These are phyloP conservation scores for Tenthredo distinguenda DNA, from an alignment of 2,888 invertebrate species.

Conservation along the genomic window DNA sequence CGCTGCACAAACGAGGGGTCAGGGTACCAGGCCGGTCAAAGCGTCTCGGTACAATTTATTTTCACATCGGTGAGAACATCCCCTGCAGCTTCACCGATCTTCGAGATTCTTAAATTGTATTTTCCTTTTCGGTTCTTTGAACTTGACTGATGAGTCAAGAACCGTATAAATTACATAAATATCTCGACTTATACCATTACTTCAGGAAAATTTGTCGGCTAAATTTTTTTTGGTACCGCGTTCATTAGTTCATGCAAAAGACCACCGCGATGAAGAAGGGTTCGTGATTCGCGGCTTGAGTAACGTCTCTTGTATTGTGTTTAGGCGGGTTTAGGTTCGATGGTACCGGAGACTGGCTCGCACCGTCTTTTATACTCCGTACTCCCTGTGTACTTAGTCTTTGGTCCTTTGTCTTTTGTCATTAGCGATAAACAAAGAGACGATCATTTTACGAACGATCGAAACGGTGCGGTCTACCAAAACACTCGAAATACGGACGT, in stretches of 20 bases:
- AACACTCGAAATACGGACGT: constrained; percentile 23
- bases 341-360: constrained; percentile 9
- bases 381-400: constrained; percentile 7
- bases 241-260: neutral
- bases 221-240: neutral
- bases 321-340: neutral
- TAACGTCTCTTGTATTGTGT: neutral
- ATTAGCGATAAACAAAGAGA: constrained; percentile 45
- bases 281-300: neutral
- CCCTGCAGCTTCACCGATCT: neutral
- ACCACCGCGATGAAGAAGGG: neutral
- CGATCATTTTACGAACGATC: constrained; percentile 51
- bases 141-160: neutral
- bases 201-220: neutral
- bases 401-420: constrained; percentile 47
- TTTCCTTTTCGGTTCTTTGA: neutral
- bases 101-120: neutral
- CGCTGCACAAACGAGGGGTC: constrained; percentile 14
- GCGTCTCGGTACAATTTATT: constrained; percentile 5
- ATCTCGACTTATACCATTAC: neutral
- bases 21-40: constrained; percentile 7
- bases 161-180: neutral
- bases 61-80: neutral
- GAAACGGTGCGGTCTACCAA: constrained; percentile 13
- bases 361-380: constrained; percentile 1